A percentile compares a stretch with the other conserved stretches of the same genome.
Evolutionary conservation across 2,113 vertebrate genomes (phyloP).

Genomic region (Acanthochromis polyacanthus): DNA sequence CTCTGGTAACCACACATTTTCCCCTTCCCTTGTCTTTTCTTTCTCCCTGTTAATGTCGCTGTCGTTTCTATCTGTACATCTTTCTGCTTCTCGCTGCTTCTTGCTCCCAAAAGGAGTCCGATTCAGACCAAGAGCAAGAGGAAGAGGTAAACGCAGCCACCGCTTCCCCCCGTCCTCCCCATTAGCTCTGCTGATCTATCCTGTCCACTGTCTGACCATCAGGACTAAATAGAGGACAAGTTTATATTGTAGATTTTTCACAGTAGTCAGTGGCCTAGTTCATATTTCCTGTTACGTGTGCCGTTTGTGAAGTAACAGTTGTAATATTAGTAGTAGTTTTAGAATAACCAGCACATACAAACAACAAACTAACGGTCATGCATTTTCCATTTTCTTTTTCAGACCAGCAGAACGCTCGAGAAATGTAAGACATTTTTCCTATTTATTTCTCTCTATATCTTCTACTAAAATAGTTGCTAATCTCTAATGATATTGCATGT

Average conservation of each 20-base stretch:
- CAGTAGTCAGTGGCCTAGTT: neutral
- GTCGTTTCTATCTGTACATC: conserved; percentile 77
- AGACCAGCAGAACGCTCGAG: conserved; percentile 90
- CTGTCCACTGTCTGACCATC: conserved; percentile 11
- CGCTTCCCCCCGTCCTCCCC: conserved; percentile 44
- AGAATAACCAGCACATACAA: neutral
- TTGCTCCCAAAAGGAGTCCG: conserved; percentile 94
- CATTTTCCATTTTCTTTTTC: conserved; percentile 81
- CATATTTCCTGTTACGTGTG: neutral
- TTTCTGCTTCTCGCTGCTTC: conserved; percentile 81
- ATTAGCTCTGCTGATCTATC: conserved; percentile 46
- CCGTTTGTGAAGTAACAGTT: neutral
- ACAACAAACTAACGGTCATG: conserved; percentile 37
- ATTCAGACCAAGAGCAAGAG: conserved; percentile 96
- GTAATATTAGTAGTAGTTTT: neutral
- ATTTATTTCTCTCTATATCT: neutral
- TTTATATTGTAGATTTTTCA: neutral
- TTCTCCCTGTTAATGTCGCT: conserved; percentile 57
- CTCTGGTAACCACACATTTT: conserved; percentile 80
- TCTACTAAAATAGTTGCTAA: conserved; percentile 8
- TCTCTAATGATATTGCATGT: conserved; percentile 1
- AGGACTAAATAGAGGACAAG: neutral
- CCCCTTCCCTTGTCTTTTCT: conserved; percentile 71
- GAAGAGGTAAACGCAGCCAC: conserved; percentile 92
- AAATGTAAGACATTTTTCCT: conserved; percentile 93